Evolutionary conservation across 2,888 invertebrate species (phyloP).

Genomic region (Drosophila villosipedis): DNA sequence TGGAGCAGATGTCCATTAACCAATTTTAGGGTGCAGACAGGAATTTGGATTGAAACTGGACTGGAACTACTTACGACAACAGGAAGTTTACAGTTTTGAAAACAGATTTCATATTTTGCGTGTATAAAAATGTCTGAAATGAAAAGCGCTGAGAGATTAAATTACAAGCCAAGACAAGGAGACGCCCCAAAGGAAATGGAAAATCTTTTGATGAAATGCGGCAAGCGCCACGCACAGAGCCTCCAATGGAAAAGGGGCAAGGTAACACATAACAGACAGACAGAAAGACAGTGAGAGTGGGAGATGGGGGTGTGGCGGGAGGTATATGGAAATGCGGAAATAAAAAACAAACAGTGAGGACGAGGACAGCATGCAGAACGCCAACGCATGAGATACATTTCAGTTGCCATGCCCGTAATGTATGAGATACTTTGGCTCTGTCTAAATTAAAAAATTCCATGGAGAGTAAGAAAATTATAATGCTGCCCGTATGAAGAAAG

Average conservation of each 20-base stretch:
- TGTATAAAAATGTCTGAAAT: slow-evolving; percentile 32
- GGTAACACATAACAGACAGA: background rate
- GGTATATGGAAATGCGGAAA: background rate
- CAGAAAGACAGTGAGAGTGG: background rate
- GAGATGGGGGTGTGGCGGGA: background rate
- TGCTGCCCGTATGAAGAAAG: slow-evolving; percentile 34
- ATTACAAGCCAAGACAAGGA: slow-evolving; percentile 59
- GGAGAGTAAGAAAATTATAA: slow-evolving; percentile 68
- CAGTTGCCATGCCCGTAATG: slow-evolving; percentile 41
- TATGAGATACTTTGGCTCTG: slow-evolving; percentile 69
- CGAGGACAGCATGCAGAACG: slow-evolving; percentile 26
- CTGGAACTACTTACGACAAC: background rate
- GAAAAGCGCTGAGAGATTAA: slow-evolving; percentile 63
- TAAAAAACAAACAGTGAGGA: background rate
- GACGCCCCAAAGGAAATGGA: slow-evolving; percentile 49
- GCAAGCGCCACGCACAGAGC: slow-evolving; percentile 46
- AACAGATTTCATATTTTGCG: slow-evolving; percentile 43
- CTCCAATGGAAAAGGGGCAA: slow-evolving; percentile 32
- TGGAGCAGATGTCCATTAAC: slow-evolving; percentile 7
- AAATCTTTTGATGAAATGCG: slow-evolving; percentile 76
- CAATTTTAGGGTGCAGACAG: slow-evolving; percentile 4
- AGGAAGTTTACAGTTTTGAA: slow-evolving; percentile 12
- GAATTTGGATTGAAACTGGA: background rate
- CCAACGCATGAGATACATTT: slow-evolving; percentile 74
- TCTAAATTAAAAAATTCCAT: slow-evolving; percentile 77